Base-by-base conservation (phyloP, 1,140 invertebrate genomes). In the Agrypnia vestita region DNA sequence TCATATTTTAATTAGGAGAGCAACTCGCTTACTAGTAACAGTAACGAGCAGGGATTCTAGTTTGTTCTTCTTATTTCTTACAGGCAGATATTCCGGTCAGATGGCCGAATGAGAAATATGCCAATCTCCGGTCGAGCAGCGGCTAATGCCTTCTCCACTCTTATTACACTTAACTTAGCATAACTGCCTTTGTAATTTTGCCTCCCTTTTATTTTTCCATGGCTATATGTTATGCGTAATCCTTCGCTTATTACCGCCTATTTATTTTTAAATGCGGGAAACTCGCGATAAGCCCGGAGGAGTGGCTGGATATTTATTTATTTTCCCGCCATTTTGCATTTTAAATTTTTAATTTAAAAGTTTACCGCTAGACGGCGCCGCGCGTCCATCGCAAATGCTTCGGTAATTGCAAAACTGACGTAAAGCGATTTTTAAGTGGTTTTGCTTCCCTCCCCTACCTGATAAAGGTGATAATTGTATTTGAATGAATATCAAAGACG, bases 301-400 rank as follows among this genome's bases (percentile, higher is more conserved):
- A 51, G 78, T 53, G 44, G 53, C 43, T 35, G 53, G 47, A 67
- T 69, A 78, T 78, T 78, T 72, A 78, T 78, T 78, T 78, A 78
- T 78, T 82, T 82, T 56, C 56, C 76, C 1, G 46, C 75, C 76
- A 78, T 82, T 82, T 82, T 82, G 80, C 80, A 82, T 82, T 82
- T 82, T 69, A 79, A 82, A 82, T 82, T 82, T 82, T 75, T 78
- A 82, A 82, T 78, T 82, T 82, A 82, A 81, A 82, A 78, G 77
- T 78, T 78, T 44, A 25, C 64, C 67, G 77, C 77, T n/a, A 55
- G 53, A 64, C 64, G 67, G 56, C 55, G 25, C 8, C 25, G 17
- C 67, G 55, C 61, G 19, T 49, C 69, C 51, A 73, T 73, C 75
- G 75, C 75, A 49, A 49, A 53, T 61, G 56, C 46, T 76, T 64